Base-by-base conservation (phyloP, 2,888 invertebrate species). In the Prosapia bicincta region DNA sequence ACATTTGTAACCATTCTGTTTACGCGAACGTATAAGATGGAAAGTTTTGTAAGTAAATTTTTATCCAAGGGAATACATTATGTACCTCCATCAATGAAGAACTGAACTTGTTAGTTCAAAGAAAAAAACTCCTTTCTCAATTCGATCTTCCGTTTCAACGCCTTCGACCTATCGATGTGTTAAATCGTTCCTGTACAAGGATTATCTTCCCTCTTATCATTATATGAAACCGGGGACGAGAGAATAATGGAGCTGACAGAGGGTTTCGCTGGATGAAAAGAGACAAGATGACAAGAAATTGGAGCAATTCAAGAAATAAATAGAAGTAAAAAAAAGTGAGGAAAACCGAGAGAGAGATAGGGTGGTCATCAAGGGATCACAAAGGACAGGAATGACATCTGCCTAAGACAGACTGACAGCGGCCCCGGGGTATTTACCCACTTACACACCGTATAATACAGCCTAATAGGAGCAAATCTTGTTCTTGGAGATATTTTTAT, bases 251-350 rank as follows among this genome's bases (percentile, higher is more conserved):
- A 23, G 72, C 26, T 26, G 72, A 72, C 54, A 66, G 20, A 23
- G 72, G 54, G 28, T 28, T 15, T n/a, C 26, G 9, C 67, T 71
- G 23, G 38, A 13, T 72, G 72, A 66, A 66, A 66, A 66, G 65
- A 72, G 72, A 65, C 70, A 28, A 28, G 72, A 65, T 72, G 66
- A 72, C 72, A 72, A 72, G 72, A 72, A 72, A 72, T 72, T 66
- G 72, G 72, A 72, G 66, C 72, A 72, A 72, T 72, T 30, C 66
- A 54, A 54, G 54, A 54, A 54, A 54, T 54, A 54, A 54, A 54
- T 54, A 54, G 54, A 54, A 54, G 20, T 20, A 54, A 54, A 54
- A 38, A 38, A 6, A 6, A 6, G 13, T 38, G 13, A 38, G 13
- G 13, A 54, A 54, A 5, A 5, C 2, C 7, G 28, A 30, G 20